Percentiles rank a stretch among this genome's conserved stretches.
Evolutionary conservation across 2,888 invertebrate genomes (phyloP).

Genomic region (Palloptera scutellata): DNA sequence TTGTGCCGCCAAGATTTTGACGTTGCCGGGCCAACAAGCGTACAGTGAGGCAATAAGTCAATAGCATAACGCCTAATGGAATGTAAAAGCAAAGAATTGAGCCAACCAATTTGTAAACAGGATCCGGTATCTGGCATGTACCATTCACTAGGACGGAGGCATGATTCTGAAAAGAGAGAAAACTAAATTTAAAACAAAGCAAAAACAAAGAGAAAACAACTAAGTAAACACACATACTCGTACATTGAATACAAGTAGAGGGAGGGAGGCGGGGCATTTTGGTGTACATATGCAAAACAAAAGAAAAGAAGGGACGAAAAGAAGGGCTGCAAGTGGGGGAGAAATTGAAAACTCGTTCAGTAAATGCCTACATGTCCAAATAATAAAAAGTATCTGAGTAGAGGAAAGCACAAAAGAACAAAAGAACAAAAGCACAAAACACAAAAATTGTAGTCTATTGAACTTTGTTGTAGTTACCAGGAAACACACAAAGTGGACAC

Average conservation of each 20-base stretch:
- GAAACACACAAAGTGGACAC: too few relatives aligned
- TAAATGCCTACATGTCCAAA: too few relatives aligned
- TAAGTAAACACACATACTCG: constrained; percentile 2
- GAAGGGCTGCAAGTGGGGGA: background rate
- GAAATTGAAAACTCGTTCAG: background rate
- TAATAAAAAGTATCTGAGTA: background rate
- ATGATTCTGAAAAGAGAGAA: constrained; percentile 70
- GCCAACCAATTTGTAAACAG: constrained; percentile 89
- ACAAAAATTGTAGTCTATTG: background rate
- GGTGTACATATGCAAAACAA: too few relatives aligned
- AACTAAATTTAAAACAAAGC: constrained; percentile 17
- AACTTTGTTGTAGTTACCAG: background rate
- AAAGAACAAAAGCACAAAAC: background rate
- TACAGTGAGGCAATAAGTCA: constrained; percentile 94
- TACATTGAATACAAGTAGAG: too few relatives aligned
- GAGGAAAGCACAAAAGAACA: background rate
- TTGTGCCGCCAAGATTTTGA: constrained; percentile 71
- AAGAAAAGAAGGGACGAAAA: too few relatives aligned
- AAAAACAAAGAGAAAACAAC: constrained; percentile 18
- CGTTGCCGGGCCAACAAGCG: constrained; percentile 84
- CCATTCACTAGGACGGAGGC: constrained; percentile 84
- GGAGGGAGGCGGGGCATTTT: too few relatives aligned
- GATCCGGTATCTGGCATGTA: constrained; percentile 87
- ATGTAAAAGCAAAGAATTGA: constrained; percentile 96
- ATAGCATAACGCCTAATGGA: constrained; percentile 91